These are phyloP conservation scores for Neodiprion virginianus DNA, from an alignment of 1,140 invertebrate genomes.

Conservation along the genomic window DNA sequence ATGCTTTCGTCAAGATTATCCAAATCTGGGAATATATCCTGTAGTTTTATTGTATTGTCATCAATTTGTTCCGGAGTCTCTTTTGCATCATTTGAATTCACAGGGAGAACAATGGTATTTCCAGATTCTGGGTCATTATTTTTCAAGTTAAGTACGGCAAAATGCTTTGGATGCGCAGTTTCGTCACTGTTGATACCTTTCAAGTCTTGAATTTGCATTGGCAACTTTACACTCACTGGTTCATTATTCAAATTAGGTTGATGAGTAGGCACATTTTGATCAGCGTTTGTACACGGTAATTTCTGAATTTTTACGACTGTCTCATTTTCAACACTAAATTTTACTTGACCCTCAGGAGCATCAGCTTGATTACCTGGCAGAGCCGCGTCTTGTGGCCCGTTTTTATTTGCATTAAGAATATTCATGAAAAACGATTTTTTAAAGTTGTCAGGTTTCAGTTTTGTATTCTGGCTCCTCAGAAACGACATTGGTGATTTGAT, in stretches of 20 bases:
- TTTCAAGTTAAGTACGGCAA: neutral
- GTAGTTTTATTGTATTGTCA: constrained; percentile 37
- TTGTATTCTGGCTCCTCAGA: constrained; percentile 20
- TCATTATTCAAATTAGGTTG: too few species aligned
- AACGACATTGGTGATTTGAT: constrained; percentile 33
- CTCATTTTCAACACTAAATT: constrained; percentile 15
- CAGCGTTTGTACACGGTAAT: too few species aligned
- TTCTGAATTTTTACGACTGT: too few species aligned
- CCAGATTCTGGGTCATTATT: neutral
- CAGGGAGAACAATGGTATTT: too few species aligned
- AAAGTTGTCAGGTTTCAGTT: constrained; percentile 40
- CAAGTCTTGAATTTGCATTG: neutral
- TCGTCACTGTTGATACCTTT: constrained; percentile 8
- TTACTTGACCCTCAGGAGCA: constrained; percentile 34
- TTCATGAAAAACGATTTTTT: constrained; percentile 53
- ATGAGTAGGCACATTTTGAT: too few species aligned
- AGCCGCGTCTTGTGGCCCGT: neutral
- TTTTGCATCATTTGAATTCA: neutral
- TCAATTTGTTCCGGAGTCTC: neutral
- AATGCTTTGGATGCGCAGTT: neutral
- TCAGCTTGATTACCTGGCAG: constrained; percentile 15
- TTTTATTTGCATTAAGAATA: constrained; percentile 38
- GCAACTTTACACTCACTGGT: too few species aligned
- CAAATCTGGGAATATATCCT: constrained; percentile 62
- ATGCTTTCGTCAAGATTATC: constrained; percentile 55